A percentile compares a stretch with the other conserved stretches of the same genome.
phyloP scores from a whole-genome alignment of 2,888 invertebrate species.

The Drosophila prostipennis region DNA sequence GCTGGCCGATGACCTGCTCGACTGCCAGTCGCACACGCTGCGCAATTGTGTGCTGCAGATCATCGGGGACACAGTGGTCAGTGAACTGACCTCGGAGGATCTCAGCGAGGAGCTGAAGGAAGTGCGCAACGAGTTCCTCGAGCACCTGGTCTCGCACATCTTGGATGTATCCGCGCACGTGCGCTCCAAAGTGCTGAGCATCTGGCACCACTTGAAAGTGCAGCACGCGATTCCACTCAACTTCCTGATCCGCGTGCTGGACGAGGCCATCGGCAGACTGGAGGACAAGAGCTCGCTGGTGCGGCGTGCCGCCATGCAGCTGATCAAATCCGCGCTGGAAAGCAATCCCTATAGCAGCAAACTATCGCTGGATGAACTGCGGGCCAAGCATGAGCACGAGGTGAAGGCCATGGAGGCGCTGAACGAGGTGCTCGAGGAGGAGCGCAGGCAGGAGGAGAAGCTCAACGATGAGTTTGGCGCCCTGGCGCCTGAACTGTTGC shows the following conservation, averaged over 20 bases:
- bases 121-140: constrained; percentile 91
- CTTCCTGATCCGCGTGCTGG: constrained; percentile 88
- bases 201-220: constrained; percentile 91
- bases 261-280: constrained; percentile 89
- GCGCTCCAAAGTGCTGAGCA: constrained; percentile 92
- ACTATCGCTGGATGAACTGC: constrained; percentile 86
- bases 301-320: constrained; percentile 89
- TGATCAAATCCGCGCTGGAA: constrained; percentile 89
- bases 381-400: constrained; percentile 86
- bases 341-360: constrained; percentile 94
- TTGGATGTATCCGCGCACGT: constrained; percentile 94
- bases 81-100: constrained; percentile 90
- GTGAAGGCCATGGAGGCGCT: constrained; percentile 83
- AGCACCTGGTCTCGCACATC: constrained; percentile 92
- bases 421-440: constrained; percentile 85
- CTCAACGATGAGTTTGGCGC: constrained; percentile 84
- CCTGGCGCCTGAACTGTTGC: constrained; percentile 76
- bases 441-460: constrained; percentile 85
- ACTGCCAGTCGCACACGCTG: constrained; percentile 87
- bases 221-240: constrained; percentile 91
- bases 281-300: constrained; percentile 93
- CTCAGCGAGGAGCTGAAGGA: constrained; percentile 88
- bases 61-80: constrained; percentile 91
- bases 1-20: constrained; percentile 82
- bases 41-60: constrained; percentile 93